phyloP scores from a whole-genome alignment of 1,140 invertebrate genomes.

The Drosophila neocordata region DNA sequence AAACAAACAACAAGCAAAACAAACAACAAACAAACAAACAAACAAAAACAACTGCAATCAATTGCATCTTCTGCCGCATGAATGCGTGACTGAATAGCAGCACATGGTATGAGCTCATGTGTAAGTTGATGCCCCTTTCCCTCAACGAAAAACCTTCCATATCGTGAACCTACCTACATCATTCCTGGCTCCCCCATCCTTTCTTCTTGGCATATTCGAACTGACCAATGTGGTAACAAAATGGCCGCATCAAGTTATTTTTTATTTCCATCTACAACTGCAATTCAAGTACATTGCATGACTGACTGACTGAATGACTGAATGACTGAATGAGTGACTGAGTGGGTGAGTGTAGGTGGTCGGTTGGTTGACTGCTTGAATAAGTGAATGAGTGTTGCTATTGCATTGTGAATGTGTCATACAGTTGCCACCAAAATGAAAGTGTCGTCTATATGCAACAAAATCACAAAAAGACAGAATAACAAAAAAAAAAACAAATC shows the following conservation, averaged over 20 bases:
- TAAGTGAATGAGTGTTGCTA: constrained; percentile 34
- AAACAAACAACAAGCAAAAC: constrained; percentile 35
- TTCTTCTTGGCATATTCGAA: constrained; percentile 1
- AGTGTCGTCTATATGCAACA: constrained; percentile 23
- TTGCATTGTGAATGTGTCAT: constrained; percentile 15
- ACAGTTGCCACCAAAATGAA: constrained; percentile 31
- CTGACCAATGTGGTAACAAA: constrained; percentile 54
- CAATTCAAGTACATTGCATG: constrained; percentile 57
- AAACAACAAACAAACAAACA: constrained; percentile 34
- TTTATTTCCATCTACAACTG: constrained; percentile 49
- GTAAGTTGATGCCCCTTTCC: background rate
- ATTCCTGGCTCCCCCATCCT: constrained; percentile 2
- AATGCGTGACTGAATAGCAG: constrained; percentile 61
- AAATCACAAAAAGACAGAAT: constrained; percentile 42
- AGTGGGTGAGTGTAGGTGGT: constrained; percentile 20
- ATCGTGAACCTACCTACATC: background rate
- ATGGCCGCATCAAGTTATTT: constrained; percentile 58
- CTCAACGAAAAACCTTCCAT: too few relatives aligned
- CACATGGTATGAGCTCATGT: constrained; percentile 48
- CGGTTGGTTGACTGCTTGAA: background rate
- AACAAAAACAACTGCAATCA: constrained; percentile 67
- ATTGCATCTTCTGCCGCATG: constrained; percentile 75
- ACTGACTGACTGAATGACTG: constrained; percentile 40
- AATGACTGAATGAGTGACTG: constrained; percentile 10
- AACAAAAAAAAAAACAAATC: constrained; percentile 49